These are phyloP conservation scores for Forbesichthys agassizii DNA, from an alignment of 2,113 vertebrate genomes.

Conservation along the genomic window DNA sequence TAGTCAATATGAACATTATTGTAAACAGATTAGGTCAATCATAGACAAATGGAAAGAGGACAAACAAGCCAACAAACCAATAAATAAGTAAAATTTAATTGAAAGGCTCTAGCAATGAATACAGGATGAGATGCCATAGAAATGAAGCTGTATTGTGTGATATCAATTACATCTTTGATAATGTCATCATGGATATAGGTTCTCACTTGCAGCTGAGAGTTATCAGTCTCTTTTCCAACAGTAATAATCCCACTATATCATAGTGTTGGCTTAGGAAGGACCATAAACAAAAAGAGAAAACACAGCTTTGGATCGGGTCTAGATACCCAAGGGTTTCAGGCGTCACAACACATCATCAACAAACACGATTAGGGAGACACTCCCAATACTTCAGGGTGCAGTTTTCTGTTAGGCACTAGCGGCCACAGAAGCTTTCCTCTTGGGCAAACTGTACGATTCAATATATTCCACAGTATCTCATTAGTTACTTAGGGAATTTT, in stretches of 20 bases:
- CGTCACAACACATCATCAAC: conserved; percentile 25
- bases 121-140: not conserved
- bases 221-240: conserved; percentile 9
- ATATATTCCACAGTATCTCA: conserved; percentile 17
- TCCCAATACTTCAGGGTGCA: conserved; percentile 1
- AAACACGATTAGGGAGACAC: conserved; percentile 21
- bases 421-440: conserved; percentile 39
- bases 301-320: conserved; percentile 15
- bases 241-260: not conserved
- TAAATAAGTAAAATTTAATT: conserved; percentile 55
- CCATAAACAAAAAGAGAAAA: conserved; percentile 17
- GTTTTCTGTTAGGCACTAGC: conserved; percentile 55
- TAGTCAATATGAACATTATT: not conserved
- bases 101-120: conserved; percentile 23
- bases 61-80: conserved; percentile 40
- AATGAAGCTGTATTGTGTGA: conserved; percentile 7
- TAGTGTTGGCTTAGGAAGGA: conserved; percentile 3
- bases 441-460: conserved; percentile 7
- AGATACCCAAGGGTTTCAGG: conserved; percentile 7
- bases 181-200: conserved; percentile 21
- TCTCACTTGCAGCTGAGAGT: conserved; percentile 15
- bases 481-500: conserved; percentile 34
- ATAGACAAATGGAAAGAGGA: conserved; percentile 19
- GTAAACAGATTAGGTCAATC: not conserved
- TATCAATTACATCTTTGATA: conserved; percentile 1